A percentile compares a stretch with the other conserved stretches of the same genome.
phyloP scores from a whole-genome alignment of 2,888 invertebrate species.

The Drosophila paranaensis region DNA sequence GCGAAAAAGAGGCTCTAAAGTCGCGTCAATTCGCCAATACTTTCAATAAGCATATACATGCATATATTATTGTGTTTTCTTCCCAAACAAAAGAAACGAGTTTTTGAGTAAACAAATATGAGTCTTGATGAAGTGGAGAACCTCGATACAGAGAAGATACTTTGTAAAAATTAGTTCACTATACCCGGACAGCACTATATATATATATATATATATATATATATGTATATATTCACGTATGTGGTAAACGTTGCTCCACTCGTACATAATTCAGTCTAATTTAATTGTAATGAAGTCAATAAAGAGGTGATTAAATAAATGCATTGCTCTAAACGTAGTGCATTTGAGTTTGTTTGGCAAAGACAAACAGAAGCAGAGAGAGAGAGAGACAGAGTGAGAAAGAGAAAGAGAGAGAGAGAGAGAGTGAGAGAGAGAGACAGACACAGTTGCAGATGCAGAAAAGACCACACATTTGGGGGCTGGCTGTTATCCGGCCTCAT shows the following conservation, averaged over 20 bases:
- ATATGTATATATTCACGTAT: neutral
- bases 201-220: too few species aligned
- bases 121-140: too few species aligned
- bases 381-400: neutral
- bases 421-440: neutral
- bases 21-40: too few species aligned
- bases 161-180: too few species aligned
- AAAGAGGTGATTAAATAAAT: slow-evolving; percentile 8
- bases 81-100: too few species aligned
- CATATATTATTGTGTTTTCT: too few species aligned
- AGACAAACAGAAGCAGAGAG: slow-evolving; percentile 8
- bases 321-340: slow-evolving; percentile 5
- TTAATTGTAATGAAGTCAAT: slow-evolving; percentile 11
- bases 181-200: too few species aligned
- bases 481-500: slow-evolving; percentile 63
- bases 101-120: too few species aligned
- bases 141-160: too few species aligned
- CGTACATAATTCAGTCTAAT: neutral
- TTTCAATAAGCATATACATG: too few species aligned
- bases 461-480: slow-evolving; percentile 54
- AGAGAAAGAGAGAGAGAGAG: neutral
- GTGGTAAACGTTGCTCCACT: neutral
- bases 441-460: slow-evolving; percentile 7
- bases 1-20: too few species aligned
- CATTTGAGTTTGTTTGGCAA: slow-evolving; percentile 12